Evolutionary conservation across 2,888 invertebrate species (phyloP).

Genomic region (Deladenus siricidicola): DNA sequence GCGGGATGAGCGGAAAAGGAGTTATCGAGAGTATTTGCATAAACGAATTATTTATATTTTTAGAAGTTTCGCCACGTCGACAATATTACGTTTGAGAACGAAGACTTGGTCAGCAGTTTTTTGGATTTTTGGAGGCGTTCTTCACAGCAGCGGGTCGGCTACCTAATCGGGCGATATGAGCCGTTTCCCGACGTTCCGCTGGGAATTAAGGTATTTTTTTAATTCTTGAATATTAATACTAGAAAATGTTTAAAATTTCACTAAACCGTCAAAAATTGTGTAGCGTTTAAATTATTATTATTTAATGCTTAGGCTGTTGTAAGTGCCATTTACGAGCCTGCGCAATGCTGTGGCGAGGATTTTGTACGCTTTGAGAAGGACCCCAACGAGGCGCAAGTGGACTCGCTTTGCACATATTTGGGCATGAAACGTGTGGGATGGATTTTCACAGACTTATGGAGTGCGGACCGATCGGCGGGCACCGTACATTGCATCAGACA

Average conservation of each 20-base stretch:
- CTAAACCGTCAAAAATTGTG: no score
- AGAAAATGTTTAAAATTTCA: no score
- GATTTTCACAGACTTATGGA: constrained; percentile 88
- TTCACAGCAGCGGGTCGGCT: constrained; percentile 85
- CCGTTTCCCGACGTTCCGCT: constrained; percentile 82
- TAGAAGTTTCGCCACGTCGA: constrained; percentile 50
- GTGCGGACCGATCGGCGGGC: constrained; percentile 67
- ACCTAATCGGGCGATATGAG: constrained; percentile 84
- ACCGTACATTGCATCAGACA: constrained; percentile 62
- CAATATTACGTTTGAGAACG: constrained; percentile 71
- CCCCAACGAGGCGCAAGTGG: constrained; percentile 57
- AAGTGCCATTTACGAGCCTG: constrained; percentile 91
- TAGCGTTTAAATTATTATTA: no score
- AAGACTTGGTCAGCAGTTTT: constrained; percentile 85
- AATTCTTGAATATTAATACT: neutral
- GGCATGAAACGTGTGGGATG: constrained; percentile 81
- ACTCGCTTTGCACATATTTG: constrained; percentile 69
- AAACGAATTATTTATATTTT: constrained; percentile 8
- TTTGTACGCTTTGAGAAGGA: constrained; percentile 40
- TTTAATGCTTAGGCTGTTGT: constrained; percentile 65
- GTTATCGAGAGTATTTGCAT: neutral
- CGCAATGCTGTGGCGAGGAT: constrained; percentile 61
- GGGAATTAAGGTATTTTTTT: constrained; percentile 62
- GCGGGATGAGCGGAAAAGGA: no score
- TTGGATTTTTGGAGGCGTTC: constrained; percentile 85